Percentiles rank a stretch among this genome's conserved stretches.
phyloP scores from a whole-genome alignment of 2,113 vertebrate species.

The Synodontis membranacea region DNA sequence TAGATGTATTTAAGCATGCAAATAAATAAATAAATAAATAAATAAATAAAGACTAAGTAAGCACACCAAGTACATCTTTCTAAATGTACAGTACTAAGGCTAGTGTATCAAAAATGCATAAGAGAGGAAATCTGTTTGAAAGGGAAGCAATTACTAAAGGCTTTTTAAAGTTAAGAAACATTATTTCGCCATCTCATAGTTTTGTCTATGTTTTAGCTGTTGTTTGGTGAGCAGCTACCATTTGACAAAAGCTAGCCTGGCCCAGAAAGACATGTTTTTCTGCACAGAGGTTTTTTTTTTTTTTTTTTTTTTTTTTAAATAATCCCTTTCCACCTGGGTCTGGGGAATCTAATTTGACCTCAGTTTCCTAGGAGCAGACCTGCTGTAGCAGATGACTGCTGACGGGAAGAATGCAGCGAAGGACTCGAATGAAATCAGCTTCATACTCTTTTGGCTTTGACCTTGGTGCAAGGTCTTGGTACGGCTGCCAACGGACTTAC shows the following conservation, averaged over 20 bases:
- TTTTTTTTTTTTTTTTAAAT: too few relatives aligned
- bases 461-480: not conserved
- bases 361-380: not conserved
- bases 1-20: not conserved
- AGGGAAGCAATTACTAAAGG: not conserved
- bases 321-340: conserved; percentile 49
- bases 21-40: not conserved
- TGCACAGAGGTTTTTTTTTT: not conserved
- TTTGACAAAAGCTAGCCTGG: not conserved
- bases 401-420: not conserved
- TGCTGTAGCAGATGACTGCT: not conserved
- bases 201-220: not conserved
- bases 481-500: not conserved
- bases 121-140: not conserved
- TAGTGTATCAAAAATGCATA: too few relatives aligned
- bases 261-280: not conserved
- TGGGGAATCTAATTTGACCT: conserved; percentile 1
- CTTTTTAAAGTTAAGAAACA: not conserved
- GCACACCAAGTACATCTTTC: too few relatives aligned
- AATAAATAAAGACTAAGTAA: too few relatives aligned
- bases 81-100: too few relatives aligned
- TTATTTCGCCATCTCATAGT: not conserved
- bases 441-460: not conserved
- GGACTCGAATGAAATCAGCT: not conserved
- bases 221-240: not conserved